Conservation (phyloP, 2,888 invertebrate species). For the Clivina fossor region DNA sequence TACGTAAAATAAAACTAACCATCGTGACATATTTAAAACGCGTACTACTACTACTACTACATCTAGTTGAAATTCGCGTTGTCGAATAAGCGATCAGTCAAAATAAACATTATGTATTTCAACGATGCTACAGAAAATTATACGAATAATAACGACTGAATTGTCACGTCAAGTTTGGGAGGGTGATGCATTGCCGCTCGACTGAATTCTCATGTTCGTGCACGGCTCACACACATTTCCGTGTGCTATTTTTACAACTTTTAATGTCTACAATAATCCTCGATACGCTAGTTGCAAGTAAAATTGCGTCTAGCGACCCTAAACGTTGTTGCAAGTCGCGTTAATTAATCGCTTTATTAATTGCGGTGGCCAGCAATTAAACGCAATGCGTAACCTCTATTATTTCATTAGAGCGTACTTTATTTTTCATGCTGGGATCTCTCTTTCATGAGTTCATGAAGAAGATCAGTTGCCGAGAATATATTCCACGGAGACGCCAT, state of each 20-base stretch:
- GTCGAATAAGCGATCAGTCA: no score
- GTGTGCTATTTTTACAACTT: conserved; percentile 30
- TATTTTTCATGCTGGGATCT: not conserved
- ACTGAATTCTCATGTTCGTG: conserved; percentile 1
- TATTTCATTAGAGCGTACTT: not conserved
- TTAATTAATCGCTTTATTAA: conserved; percentile 8
- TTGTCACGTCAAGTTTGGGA: no score
- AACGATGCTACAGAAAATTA: no score
- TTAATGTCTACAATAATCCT: conserved; percentile 25
- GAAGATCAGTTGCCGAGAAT: conserved; percentile 26
- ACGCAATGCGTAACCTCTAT: conserved; percentile 1
- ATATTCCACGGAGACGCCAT: conserved; percentile 30
- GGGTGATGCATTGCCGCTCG: not conserved
- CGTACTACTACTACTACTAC: no score
- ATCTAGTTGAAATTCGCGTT: no score
- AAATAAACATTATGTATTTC: no score
- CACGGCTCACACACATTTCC: conserved; percentile 21
- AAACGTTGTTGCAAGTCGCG: conserved; percentile 3
- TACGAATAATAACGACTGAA: no score
- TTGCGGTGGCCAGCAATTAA: no score
- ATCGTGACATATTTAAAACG: no score
- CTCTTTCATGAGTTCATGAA: conserved; percentile 4
- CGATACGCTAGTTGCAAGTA: conserved; percentile 3
- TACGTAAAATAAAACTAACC: no score
- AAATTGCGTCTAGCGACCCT: conserved; percentile 1